Evolutionary conservation across 2,113 vertebrate genomes (phyloP).

Genomic region (Dendrocopos noguchii): DNA sequence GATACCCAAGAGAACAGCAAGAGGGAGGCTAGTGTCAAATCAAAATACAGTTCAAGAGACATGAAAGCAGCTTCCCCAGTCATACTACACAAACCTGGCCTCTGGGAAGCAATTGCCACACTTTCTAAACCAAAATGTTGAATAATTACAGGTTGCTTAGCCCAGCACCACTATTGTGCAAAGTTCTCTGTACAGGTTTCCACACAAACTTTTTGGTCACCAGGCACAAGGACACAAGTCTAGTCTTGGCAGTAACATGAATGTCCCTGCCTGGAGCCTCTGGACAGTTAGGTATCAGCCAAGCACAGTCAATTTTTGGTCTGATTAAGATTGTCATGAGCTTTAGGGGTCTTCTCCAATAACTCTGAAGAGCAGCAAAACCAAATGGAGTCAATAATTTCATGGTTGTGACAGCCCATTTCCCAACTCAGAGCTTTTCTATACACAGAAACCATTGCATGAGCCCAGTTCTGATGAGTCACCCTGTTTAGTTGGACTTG

Average conservation of each 20-base stretch:
- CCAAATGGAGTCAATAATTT: background rate
- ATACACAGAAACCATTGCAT: background rate
- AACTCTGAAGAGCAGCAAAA: background rate
- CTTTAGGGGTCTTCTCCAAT: background rate
- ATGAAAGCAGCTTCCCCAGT: background rate
- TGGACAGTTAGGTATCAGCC: background rate
- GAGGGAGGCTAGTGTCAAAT: background rate
- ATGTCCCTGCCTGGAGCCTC: background rate
- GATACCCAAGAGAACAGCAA: background rate
- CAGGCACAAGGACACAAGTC: background rate
- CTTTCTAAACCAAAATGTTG: background rate
- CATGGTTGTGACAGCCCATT: accelerated
- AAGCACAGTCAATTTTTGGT: background rate
- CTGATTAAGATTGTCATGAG: background rate
- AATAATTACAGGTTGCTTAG: background rate
- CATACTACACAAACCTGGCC: background rate
- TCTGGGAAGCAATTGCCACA: background rate
- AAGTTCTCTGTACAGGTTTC: background rate
- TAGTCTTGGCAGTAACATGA: background rate
- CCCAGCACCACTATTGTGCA: background rate
- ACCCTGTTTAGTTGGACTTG: background rate
- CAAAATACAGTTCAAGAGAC: background rate
- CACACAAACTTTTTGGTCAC: background rate
- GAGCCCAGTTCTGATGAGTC: background rate
- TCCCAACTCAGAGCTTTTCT: background rate